Conservation (phyloP, 2,797 vertebrate genomes). For the Hephaestus fuliginosus region DNA sequence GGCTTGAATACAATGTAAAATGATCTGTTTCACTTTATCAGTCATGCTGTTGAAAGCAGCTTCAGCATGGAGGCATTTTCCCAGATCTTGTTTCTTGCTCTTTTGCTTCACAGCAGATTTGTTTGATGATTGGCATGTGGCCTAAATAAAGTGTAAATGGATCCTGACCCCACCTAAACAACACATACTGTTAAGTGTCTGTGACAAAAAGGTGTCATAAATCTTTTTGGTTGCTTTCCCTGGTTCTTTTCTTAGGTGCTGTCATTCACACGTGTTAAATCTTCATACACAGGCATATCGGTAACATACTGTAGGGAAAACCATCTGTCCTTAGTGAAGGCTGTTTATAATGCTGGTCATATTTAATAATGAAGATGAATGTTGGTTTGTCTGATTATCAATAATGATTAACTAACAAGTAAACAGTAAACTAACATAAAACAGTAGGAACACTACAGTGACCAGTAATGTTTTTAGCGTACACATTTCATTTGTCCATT, state of each 20-base stretch:
- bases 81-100: constrained; percentile 38
- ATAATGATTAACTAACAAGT: background rate
- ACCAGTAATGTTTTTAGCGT: background rate
- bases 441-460: background rate
- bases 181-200: constrained; percentile 28
- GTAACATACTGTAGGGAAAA: constrained; percentile 1
- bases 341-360: background rate
- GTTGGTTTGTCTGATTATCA: too few relatives aligned
- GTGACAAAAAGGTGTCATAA: constrained; percentile 37
- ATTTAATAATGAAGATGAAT: background rate
- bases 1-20: constrained; percentile 50
- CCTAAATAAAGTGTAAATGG: constrained; percentile 53
- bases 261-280: constrained; percentile 28
- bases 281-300: constrained; percentile 17
- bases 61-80: constrained; percentile 20
- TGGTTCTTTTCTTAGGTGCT: constrained; percentile 16
- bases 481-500: background rate
- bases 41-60: constrained; percentile 30
- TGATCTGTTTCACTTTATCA: constrained; percentile 52
- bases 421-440: background rate
- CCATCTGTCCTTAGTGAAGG: background rate
- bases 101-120: constrained; percentile 32
- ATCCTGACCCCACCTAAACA: constrained; percentile 29
- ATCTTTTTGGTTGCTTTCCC: constrained; percentile 12
- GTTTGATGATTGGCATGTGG: constrained; percentile 49